phyloP scores from a whole-genome alignment of 2,113 vertebrate species.

The Glaucidium brasilianum region DNA sequence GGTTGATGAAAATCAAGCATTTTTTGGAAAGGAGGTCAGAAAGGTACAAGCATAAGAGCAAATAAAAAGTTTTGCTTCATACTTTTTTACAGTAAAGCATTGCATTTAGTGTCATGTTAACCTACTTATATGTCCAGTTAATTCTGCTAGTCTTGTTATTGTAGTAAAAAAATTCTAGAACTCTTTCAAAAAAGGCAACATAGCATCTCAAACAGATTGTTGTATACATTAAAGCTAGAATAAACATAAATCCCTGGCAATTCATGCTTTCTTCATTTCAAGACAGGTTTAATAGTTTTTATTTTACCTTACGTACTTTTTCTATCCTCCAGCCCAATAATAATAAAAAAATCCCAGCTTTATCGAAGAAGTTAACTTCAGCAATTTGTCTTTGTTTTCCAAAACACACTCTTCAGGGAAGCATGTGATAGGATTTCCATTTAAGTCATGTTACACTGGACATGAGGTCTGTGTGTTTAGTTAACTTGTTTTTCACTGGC shows the following conservation, averaged over 20 bases:
- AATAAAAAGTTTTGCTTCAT: neutral
- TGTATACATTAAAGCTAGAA: neutral
- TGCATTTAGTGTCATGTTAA: neutral
- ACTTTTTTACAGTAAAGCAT: neutral
- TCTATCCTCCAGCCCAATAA: neutral
- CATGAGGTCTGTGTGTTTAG: neutral
- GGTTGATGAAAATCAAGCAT: neutral
- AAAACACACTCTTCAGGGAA: neutral
- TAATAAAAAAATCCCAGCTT: neutral
- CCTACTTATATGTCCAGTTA: neutral
- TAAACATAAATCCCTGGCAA: neutral
- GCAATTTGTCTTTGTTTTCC: neutral
- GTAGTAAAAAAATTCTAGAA: neutral
- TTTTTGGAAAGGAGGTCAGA: neutral
- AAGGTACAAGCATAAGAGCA: neutral
- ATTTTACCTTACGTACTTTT: neutral
- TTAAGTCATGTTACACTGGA: neutral
- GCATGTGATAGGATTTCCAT: neutral
- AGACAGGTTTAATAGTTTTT: neutral
- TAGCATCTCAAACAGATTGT: neutral
- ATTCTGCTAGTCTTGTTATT: neutral
- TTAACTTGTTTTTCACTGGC: neutral
- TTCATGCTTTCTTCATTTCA: neutral
- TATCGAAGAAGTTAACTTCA: neutral
- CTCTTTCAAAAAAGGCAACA: neutral